phyloP scores from a whole-genome alignment of 2,888 invertebrate species.

The Flexamia atlantica region DNA sequence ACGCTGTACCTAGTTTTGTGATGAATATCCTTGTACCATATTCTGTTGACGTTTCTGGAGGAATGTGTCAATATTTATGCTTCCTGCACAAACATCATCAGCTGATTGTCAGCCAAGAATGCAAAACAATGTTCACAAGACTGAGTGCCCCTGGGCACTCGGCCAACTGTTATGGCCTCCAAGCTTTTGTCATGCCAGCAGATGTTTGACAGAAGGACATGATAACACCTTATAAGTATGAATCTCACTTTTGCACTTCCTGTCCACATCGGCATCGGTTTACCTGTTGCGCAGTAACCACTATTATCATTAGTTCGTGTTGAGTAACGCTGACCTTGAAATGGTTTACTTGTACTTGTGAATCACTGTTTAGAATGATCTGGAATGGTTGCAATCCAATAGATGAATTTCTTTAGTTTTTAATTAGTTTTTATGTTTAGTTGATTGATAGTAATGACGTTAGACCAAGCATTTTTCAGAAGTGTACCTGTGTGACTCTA shows the following conservation, averaged over 20 bases:
- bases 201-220: background rate
- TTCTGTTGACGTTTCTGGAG: background rate
- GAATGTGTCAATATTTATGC: constrained; percentile 11
- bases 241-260: constrained; percentile 2
- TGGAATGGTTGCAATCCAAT: too few species aligned
- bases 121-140: constrained; percentile 30
- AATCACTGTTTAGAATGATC: background rate
- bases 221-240: constrained; percentile 45
- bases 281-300: constrained; percentile 19
- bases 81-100: constrained; percentile 7
- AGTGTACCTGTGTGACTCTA: too few species aligned
- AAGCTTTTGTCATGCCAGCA: background rate
- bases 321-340: constrained; percentile 33
- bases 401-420: too few species aligned
- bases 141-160: background rate
- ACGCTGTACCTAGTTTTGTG: too few species aligned
- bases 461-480: too few species aligned
- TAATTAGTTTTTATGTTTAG: too few species aligned
- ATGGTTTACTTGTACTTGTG: background rate
- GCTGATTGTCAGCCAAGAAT: constrained; percentile 1
- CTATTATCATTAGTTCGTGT: background rate
- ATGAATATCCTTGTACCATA: too few species aligned
- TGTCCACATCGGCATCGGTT: background rate
- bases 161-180: background rate
- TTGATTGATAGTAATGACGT: too few species aligned